Percentiles rank a stretch among this genome's conserved stretches.
Evolutionary conservation across 2,888 invertebrate genomes (phyloP).

Genomic region (Hypomecis punctinalis): DNA sequence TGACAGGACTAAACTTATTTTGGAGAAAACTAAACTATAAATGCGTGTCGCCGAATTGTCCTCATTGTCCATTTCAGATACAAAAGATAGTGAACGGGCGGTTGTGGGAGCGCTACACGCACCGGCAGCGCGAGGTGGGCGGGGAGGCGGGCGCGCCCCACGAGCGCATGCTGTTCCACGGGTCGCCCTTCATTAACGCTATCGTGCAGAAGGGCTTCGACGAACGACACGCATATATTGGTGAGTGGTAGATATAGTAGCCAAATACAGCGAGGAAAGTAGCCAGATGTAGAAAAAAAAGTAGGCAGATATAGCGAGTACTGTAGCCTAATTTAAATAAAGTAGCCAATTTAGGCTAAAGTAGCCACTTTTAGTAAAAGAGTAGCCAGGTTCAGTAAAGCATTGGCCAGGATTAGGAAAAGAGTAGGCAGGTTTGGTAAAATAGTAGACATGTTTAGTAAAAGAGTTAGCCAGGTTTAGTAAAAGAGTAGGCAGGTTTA

Average conservation of each 20-base stretch:
- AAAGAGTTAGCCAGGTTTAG: background rate
- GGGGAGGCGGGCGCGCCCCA: slow-evolving; percentile 97
- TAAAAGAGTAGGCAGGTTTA: background rate
- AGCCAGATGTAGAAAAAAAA: background rate
- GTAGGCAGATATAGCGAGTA: background rate
- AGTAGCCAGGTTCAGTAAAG: no score
- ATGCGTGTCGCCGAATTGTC: no score
- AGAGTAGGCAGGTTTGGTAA: no score
- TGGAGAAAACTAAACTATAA: no score
- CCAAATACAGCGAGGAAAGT: background rate
- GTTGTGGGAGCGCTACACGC: slow-evolving; percentile 97
- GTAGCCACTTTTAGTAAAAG: no score
- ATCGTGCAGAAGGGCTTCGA: slow-evolving; percentile 99
- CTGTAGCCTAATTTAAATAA: background rate
- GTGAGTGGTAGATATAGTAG: slow-evolving; percentile 64
- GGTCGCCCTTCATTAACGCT: slow-evolving; percentile 98
- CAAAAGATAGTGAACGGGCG: slow-evolving; percentile 98
- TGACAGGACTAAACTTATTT: no score
- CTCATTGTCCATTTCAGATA: slow-evolving; percentile 87
- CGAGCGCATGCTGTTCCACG: slow-evolving; percentile 98
- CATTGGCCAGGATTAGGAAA: no score
- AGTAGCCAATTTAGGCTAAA: background rate
- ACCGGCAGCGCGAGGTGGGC: slow-evolving; percentile 94
- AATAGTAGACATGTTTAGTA: background rate
- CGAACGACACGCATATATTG: slow-evolving; percentile 98